Percentiles rank a stretch among this genome's conserved stretches.
Conservation (phyloP, 1,140 invertebrate genomes). For the Lepidurus apus region DNA sequence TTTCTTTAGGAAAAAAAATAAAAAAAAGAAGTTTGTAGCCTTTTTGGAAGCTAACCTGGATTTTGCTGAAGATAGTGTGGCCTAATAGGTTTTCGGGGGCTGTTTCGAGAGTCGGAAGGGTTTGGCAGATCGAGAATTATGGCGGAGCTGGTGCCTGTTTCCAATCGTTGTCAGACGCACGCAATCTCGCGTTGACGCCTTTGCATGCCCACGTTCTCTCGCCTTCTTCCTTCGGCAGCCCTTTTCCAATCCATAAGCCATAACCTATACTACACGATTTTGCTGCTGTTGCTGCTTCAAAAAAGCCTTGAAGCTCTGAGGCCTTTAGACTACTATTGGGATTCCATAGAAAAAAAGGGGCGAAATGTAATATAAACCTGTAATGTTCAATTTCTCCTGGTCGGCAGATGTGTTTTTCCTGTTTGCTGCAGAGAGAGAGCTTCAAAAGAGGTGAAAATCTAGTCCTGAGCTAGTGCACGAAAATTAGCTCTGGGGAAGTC, state of each 20-base stretch:
- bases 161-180: conserved; percentile 17
- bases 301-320: not conserved
- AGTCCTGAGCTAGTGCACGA: no score
- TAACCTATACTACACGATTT: conserved; percentile 5
- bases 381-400: no score
- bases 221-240: not conserved
- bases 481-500: no score
- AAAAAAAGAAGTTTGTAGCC: not conserved
- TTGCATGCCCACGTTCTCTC: not conserved
- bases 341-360: no score
- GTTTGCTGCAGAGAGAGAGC: no score
- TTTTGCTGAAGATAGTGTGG: conserved; percentile 2
- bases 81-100: conserved; percentile 17
- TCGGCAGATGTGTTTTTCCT: no score
- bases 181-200: conserved; percentile 20
- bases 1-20: no score
- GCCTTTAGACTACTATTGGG: not conserved
- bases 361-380: no score
- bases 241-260: conserved; percentile 14
- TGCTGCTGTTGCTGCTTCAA: not conserved
- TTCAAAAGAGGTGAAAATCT: no score
- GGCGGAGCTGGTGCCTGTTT: conserved; percentile 11
- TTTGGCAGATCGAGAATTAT: conserved; percentile 19
- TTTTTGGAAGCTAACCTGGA: conserved; percentile 12
- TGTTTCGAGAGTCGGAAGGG: not conserved